Conservation (phyloP, 1,140 invertebrate genomes). For the Drosophila mayri region DNA sequence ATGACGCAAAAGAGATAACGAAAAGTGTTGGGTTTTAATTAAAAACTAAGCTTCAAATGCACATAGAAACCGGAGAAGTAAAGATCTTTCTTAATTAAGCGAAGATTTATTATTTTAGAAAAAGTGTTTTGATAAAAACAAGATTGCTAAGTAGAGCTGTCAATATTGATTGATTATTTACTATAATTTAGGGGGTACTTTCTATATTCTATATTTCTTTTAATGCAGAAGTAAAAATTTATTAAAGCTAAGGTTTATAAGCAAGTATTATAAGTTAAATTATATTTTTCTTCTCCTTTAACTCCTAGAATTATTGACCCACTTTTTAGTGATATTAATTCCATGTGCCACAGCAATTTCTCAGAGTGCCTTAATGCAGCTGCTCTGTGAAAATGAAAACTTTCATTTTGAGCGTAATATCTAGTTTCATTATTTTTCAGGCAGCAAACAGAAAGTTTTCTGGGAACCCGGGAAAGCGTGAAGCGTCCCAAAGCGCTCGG, state of each 20-base stretch:
- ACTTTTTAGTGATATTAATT: background rate
- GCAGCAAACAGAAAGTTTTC: constrained; percentile 43
- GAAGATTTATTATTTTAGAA: background rate
- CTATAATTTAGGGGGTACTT: no score
- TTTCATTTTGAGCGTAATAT: constrained; percentile 43
- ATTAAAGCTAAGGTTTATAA: background rate
- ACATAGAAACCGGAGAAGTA: no score
- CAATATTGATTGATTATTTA: background rate
- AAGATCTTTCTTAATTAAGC: no score
- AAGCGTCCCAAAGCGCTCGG: constrained; percentile 7
- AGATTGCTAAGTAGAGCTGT: background rate
- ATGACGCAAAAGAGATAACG: background rate
- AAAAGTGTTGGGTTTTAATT: background rate
- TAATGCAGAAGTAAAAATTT: background rate
- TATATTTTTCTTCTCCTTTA: background rate
- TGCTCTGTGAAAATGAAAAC: constrained; percentile 43
- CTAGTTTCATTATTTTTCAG: constrained; percentile 44
- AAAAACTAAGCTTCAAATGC: background rate
- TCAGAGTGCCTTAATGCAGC: constrained; percentile 15
- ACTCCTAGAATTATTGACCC: background rate
- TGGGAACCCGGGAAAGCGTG: constrained; percentile 5
- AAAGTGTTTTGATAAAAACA: background rate
- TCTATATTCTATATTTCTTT: background rate
- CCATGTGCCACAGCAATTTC: constrained; percentile 1
- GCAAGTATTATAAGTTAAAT: background rate